Evolutionary conservation across 1,140 invertebrate genomes (phyloP).

Genomic region (Pogonus chalceus): DNA sequence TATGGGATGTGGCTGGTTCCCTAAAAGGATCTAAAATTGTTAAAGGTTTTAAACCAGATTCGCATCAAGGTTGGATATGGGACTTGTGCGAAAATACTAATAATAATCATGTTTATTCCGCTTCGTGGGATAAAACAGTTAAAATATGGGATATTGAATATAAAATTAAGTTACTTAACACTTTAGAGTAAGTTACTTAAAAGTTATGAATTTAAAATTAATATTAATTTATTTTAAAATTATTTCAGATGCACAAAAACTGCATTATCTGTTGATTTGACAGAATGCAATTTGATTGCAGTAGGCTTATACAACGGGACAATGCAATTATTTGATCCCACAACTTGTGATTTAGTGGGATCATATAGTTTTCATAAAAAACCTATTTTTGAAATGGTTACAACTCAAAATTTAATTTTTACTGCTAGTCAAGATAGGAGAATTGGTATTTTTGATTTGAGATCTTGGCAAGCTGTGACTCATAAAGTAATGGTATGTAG

Average conservation of each 20-base stretch:
- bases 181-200: slow-evolving; percentile 32
- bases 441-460: not conserved
- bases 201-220: not conserved
- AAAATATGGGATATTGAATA: slow-evolving; percentile 37
- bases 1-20: not conserved
- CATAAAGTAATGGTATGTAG: not conserved
- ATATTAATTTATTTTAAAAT: not conserved
- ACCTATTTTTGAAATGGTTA: not conserved
- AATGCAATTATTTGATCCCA: not conserved
- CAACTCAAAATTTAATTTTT: not conserved
- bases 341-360: not conserved
- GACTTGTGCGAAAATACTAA: slow-evolving; percentile 22
- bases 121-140: slow-evolving; percentile 40
- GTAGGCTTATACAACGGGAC: not conserved
- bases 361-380: not conserved
- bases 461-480: not conserved
- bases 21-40: not conserved
- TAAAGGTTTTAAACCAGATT: not conserved
- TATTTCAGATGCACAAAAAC: not conserved
- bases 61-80: not conserved
- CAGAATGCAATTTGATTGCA: not conserved
- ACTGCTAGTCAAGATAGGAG: not conserved
- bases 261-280: not conserved
- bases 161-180: slow-evolving; percentile 31
- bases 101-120: slow-evolving; percentile 31